A percentile compares a stretch with the other conserved stretches of the same genome.
These are phyloP conservation scores for Lacanobia wlatinum DNA, from an alignment of 2,888 invertebrate species.

Conservation along the genomic window DNA sequence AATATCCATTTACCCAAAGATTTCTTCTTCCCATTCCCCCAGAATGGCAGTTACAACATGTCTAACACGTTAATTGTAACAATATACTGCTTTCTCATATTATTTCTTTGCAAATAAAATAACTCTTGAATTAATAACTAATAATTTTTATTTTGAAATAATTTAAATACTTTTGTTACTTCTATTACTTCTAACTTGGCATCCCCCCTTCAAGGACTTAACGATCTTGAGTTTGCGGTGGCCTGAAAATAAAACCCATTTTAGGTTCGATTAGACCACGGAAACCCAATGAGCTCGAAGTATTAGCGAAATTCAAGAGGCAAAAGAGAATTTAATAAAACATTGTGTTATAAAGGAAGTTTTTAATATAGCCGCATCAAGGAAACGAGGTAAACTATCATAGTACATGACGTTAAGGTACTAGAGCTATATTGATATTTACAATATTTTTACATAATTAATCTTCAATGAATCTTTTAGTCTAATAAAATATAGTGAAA, in stretches of 20 bases:
- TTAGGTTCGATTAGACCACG: conserved; percentile 66
- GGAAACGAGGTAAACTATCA: conserved; percentile 84
- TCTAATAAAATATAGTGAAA: conserved; percentile 67
- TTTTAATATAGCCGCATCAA: conserved; percentile 87
- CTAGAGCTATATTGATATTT: conserved; percentile 85
- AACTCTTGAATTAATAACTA: conserved; percentile 82
- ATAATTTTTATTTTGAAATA: conserved; percentile 89
- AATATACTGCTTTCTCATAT: conserved; percentile 59
- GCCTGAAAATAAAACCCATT: conserved; percentile 87
- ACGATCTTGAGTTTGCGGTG: conserved; percentile 79
- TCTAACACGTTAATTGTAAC: conserved; percentile 58
- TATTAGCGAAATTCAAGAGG: conserved; percentile 57
- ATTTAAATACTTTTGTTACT: conserved; percentile 89
- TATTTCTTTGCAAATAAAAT: conserved; percentile 83
- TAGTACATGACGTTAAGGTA: conserved; percentile 83
- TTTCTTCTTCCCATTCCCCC: conserved; percentile 93
- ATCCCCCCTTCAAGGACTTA: conserved; percentile 83
- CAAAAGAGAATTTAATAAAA: conserved; percentile 75
- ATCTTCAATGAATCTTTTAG: conserved; percentile 67
- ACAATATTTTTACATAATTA: conserved; percentile 82
- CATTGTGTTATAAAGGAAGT: conserved; percentile 81
- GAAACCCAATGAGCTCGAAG: conserved; percentile 47
- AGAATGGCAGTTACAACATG: conserved; percentile 68
- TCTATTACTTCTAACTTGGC: conserved; percentile 88
- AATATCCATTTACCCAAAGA: conserved; percentile 93